Percentiles rank a stretch among this genome's conserved stretches.
Evolutionary conservation across 2,888 invertebrate species (phyloP).

Genomic region (Ariolimax columbianus): DNA sequence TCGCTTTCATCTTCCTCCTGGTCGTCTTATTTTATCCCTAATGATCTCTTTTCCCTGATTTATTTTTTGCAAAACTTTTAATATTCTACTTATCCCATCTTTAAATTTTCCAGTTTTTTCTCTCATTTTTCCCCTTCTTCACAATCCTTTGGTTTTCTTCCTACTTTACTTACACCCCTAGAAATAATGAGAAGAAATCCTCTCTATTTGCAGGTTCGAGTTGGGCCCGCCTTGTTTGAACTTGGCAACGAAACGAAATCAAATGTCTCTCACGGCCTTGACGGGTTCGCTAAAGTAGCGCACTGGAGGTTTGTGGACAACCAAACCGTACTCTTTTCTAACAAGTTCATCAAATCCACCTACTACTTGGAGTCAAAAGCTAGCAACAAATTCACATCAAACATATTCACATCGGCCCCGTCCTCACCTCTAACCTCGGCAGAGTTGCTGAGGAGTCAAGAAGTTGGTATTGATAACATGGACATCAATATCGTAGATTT

Average conservation of each 20-base stretch:
- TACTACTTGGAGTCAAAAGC: neutral
- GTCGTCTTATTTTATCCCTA: slow-evolving; percentile 1
- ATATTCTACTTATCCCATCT: neutral
- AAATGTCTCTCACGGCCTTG: neutral
- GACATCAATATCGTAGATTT: slow-evolving; percentile 68
- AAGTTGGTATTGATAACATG: slow-evolving; percentile 69
- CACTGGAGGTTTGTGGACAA: neutral
- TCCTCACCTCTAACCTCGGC: neutral
- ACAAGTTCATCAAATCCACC: slow-evolving; percentile 5
- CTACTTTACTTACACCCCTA: too few relatives aligned
- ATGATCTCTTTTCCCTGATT: neutral
- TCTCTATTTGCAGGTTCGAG: neutral
- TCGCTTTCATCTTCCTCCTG: neutral
- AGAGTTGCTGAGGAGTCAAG: slow-evolving; percentile 5
- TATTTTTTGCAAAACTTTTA: neutral
- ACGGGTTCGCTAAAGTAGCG: neutral
- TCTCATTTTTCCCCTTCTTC: neutral
- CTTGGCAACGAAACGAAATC: neutral
- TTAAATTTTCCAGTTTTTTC: neutral
- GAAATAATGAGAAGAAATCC: neutral
- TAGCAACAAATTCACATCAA: neutral
- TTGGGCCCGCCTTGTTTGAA: slow-evolving; percentile 7
- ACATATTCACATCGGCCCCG: neutral
- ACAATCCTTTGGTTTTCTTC: neutral
- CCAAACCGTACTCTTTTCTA: neutral